Evolutionary conservation across 2,888 invertebrate species (phyloP), one percentile per base, ranked within the genome.

Genomic region (Lochmaea crataegi): DNA sequence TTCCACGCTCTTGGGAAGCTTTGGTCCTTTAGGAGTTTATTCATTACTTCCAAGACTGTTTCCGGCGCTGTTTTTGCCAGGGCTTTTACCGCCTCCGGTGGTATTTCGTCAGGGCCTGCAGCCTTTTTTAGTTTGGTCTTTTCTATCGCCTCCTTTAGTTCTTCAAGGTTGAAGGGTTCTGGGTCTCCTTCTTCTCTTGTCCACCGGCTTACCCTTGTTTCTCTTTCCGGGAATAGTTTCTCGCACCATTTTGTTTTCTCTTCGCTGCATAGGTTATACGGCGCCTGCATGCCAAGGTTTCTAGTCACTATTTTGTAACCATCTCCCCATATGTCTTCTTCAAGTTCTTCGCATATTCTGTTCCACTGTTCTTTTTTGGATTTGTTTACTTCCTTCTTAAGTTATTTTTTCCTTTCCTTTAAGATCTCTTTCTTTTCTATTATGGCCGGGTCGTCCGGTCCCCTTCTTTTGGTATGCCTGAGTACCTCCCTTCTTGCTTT

Each of bases 1-100:
- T 77, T 78, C 78, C 76, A 72, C n/a, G 1, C 11, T 45, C 45
- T 41, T 51, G 75, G 73, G 48, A 75, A 75, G 7, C 57, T 58
- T 26, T 73, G 71, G 10, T 16, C 65, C 12, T n/a, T 41, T 26
- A 73, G 38, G 3, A 65, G 48, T 56, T 48, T n/a, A n/a, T n/a
- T n/a, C n/a, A n/a, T n/a, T n/a, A n/a, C n/a, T n/a, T n/a, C n/a
- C n/a, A n/a, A n/a, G n/a, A n/a, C n/a, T n/a, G n/a, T n/a, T n/a
- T n/a, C n/a, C n/a, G n/a, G n/a, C n/a, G n/a, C n/a, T n/a, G n/a
- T n/a, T n/a, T n/a, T n/a, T n/a, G n/a, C n/a, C n/a, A n/a, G n/a
- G n/a, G n/a, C n/a, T n/a, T n/a, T n/a, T n/a, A n/a, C n/a, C n/a
- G n/a, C n/a, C n/a, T n/a, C n/a, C n/a, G n/a, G n/a, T n/a, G n/a